phyloP scores from a whole-genome alignment of 2,113 vertebrate genomes.

The Xiphophorus hellerii region DNA sequence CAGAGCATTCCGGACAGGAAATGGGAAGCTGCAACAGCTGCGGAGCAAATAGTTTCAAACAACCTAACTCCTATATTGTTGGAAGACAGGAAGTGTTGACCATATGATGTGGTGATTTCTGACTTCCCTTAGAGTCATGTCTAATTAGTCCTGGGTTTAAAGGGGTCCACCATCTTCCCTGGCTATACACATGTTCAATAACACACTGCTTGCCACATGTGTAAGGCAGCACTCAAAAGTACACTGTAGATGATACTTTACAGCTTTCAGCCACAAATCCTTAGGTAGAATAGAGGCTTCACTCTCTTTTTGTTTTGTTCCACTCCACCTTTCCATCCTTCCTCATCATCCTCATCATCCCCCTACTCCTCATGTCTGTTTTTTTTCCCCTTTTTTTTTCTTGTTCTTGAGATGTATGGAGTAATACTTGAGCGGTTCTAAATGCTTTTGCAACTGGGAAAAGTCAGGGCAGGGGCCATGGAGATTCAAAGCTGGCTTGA shows the following conservation, averaged over 20 bases:
- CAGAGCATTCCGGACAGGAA: constrained; percentile 43
- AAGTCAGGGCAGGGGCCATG: constrained; percentile 72
- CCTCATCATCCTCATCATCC: constrained; percentile 9
- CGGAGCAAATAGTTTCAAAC: constrained; percentile 29
- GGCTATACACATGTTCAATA: background rate
- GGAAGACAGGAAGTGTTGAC: constrained; percentile 59
- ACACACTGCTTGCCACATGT: constrained; percentile 70
- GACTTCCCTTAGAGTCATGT: constrained; percentile 64
- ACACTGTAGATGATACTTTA: constrained; percentile 4
- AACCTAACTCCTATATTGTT: constrained; percentile 37
- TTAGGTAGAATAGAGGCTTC: background rate
- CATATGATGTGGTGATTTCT: constrained; percentile 66
- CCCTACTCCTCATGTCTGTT: constrained; percentile 8
- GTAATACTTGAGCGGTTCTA: constrained; percentile 70
- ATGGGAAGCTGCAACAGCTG: constrained; percentile 51
- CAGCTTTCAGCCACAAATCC: constrained; percentile 37
- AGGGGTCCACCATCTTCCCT: constrained; percentile 59
- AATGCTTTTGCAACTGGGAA: constrained; percentile 73
- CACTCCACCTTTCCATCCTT: background rate
- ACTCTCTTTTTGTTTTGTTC: background rate
- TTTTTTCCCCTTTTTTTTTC: background rate
- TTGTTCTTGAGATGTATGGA: constrained; percentile 40
- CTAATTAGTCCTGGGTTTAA: constrained; percentile 65
- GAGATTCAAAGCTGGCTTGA: constrained; percentile 76
- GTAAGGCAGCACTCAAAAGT: constrained; percentile 44